A percentile compares a stretch with the other conserved stretches of the same genome.
These are phyloP conservation scores for Forpus xanthops DNA, from an alignment of 2,797 vertebrate genomes.

Conservation along the genomic window DNA sequence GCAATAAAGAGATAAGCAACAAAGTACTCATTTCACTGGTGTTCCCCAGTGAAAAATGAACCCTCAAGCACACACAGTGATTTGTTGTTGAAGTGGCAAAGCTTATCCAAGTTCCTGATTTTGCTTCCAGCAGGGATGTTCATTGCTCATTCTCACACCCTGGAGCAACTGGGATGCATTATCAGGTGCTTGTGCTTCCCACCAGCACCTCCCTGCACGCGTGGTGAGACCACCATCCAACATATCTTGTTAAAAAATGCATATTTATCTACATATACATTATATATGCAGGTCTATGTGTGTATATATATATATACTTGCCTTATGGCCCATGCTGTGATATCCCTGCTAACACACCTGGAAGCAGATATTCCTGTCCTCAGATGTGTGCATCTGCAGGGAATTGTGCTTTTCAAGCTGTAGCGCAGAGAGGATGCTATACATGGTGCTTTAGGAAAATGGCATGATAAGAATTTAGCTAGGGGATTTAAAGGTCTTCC, in stretches of 20 bases:
- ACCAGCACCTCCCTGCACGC: background rate
- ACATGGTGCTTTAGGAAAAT: background rate
- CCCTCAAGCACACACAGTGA: constrained; percentile 8
- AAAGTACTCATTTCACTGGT: background rate
- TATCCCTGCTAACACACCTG: background rate
- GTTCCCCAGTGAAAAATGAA: constrained; percentile 51
- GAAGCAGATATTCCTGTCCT: background rate
- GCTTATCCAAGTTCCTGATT: constrained; percentile 29
- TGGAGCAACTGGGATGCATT: background rate
- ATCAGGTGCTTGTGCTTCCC: background rate
- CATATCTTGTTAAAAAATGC: background rate
- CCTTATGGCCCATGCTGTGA: background rate
- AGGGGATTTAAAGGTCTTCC: constrained; percentile 22
- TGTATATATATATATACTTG: background rate
- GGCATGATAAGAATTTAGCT: background rate
- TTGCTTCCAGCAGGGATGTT: constrained; percentile 44
- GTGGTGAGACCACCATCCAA: background rate
- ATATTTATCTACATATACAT: background rate
- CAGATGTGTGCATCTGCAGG: background rate
- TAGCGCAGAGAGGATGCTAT: background rate
- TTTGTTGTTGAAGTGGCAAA: constrained; percentile 44
- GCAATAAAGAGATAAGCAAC: constrained; percentile 51
- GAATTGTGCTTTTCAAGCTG: background rate
- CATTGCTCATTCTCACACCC: constrained; percentile 31
- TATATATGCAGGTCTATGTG: background rate